These are phyloP conservation scores for Siniperca undulata DNA, from an alignment of 2,797 vertebrate species.

Conservation along the genomic window DNA sequence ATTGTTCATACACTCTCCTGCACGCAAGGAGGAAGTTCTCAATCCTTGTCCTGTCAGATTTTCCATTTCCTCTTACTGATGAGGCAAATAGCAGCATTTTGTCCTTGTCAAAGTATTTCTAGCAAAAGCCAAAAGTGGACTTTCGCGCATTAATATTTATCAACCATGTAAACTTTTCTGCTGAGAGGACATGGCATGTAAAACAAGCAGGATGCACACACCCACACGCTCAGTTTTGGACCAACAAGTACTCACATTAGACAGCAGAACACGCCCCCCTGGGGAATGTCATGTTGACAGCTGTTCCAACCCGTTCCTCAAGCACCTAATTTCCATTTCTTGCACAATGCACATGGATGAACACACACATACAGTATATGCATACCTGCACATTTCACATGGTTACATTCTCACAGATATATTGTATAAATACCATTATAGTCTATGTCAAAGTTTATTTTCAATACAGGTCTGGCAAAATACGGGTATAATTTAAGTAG, in stretches of 20 bases:
- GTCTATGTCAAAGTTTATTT: constrained; percentile 11
- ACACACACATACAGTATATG: not conserved
- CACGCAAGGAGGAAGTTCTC: constrained; percentile 49
- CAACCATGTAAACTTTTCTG: constrained; percentile 3
- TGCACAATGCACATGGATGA: not conserved
- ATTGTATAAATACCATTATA: not conserved
- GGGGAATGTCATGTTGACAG: constrained; percentile 35
- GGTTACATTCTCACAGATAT: not conserved
- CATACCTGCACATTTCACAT: not conserved
- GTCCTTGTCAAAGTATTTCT: not conserved
- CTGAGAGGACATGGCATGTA: constrained; percentile 1
- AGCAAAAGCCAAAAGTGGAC: constrained; percentile 12
- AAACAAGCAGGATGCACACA: constrained; percentile 23
- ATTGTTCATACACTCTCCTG: not conserved
- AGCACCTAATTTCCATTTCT: constrained; percentile 9
- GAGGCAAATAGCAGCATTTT: constrained; percentile 5
- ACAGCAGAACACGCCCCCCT: constrained; percentile 9
- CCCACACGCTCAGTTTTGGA: not conserved
- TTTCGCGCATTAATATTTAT: constrained; percentile 20
- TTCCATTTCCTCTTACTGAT: constrained; percentile 54
- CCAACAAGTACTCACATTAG: constrained; percentile 9
- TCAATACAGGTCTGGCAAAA: not conserved
- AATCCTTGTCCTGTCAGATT: constrained; percentile 8
- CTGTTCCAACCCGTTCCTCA: constrained; percentile 22
- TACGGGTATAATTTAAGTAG: constrained; percentile 40